These are phyloP conservation scores for Gandaritis pyraliata DNA, from an alignment of 2,888 invertebrate species.

Conservation along the genomic window DNA sequence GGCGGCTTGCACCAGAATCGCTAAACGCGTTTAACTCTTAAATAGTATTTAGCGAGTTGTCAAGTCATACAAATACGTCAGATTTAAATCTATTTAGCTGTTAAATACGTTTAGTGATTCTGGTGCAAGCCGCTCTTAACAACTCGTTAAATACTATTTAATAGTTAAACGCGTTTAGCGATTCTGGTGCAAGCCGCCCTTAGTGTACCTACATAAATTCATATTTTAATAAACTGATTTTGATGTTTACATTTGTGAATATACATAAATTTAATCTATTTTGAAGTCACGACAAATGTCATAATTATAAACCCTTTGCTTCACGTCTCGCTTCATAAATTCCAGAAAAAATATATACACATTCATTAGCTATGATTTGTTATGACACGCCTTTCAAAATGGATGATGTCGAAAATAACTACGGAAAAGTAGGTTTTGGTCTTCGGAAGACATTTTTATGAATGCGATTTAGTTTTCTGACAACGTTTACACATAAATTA, in stretches of 20 bases:
- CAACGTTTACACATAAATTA: neutral
- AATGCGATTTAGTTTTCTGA: conserved; percentile 8
- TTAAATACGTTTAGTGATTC: too few species aligned
- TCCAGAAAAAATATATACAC: conserved; percentile 30
- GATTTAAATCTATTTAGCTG: too few species aligned
- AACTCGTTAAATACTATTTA: too few species aligned
- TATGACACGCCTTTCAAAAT: conserved; percentile 36
- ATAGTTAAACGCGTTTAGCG: too few species aligned
- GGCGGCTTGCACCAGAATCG: too few species aligned
- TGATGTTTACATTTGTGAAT: neutral
- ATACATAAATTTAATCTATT: conserved; percentile 23
- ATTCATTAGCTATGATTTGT: conserved; percentile 38
- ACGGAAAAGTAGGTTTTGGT: conserved; percentile 4
- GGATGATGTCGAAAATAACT: conserved; percentile 28
- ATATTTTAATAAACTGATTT: too few species aligned
- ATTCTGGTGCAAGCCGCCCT: too few species aligned
- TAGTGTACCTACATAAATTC: too few species aligned
- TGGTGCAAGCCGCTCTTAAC: too few species aligned
- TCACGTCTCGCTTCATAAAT: conserved; percentile 34
- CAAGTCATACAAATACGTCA: too few species aligned
- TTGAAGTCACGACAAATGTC: conserved; percentile 25
- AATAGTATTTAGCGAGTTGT: too few species aligned
- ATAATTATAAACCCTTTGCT: conserved; percentile 34
- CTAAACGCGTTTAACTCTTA: too few species aligned
- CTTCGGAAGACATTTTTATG: conserved; percentile 21